Conservation (phyloP, 1,140 invertebrate species). For the Atta colombica region DNA sequence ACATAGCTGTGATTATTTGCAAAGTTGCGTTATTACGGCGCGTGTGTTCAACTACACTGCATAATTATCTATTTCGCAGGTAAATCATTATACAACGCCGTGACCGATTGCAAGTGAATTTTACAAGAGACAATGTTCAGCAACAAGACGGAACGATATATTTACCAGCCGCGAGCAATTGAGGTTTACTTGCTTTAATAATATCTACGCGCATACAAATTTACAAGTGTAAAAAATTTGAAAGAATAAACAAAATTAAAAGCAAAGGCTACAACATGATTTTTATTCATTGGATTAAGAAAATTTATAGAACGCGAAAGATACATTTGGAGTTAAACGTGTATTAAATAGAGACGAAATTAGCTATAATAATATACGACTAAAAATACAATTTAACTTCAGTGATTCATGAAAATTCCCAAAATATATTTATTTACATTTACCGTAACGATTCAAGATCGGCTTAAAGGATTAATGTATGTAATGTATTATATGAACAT, state of each 20-base stretch:
- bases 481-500: no score
- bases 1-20: conserved; percentile 44
- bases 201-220: neutral
- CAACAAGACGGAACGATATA: conserved; percentile 48
- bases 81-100: conserved; percentile 46
- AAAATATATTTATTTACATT: neutral
- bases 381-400: neutral
- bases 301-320: neutral
- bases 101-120: conserved; percentile 45
- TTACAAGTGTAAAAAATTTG: neutral
- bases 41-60: conserved; percentile 10
- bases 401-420: neutral
- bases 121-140: conserved; percentile 44
- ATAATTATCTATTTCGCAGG: conserved; percentile 59
- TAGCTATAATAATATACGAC: neutral
- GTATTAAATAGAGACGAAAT: no score
- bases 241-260: neutral
- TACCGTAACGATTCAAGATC: neutral
- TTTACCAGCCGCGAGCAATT: conserved; percentile 17
- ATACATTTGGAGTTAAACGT: neutral
- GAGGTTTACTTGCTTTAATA: conserved; percentile 35
- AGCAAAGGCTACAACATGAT: neutral
- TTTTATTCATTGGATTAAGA: neutral
- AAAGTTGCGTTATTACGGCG: conserved; percentile 19
- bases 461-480: neutral